Conservation (phyloP, 2,888 invertebrate genomes). For the Megaustenia siamemsis region DNA sequence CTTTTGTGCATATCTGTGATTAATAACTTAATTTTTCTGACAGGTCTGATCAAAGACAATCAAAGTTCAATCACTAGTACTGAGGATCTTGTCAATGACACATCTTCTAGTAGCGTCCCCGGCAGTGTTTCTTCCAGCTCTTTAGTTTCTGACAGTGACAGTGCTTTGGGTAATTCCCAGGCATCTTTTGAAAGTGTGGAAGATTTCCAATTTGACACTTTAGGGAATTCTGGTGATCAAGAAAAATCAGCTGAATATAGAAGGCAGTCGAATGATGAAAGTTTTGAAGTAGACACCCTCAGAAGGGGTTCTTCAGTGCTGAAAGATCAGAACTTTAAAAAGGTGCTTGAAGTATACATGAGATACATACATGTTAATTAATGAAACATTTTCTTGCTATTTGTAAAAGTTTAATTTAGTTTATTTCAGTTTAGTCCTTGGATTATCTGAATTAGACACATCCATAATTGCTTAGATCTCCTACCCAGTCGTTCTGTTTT, state of each 20-base stretch:
- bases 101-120: constrained; percentile 1
- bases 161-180: constrained; percentile 28
- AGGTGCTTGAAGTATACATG: constrained; percentile 50
- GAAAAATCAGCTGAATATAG: not conserved
- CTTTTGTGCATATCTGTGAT: too few relatives aligned
- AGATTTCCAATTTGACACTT: too few relatives aligned
- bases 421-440: too few relatives aligned
- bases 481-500: too few relatives aligned
- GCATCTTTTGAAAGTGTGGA: not conserved
- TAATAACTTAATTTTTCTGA: not conserved
- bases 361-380: too few relatives aligned
- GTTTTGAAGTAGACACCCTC: constrained; percentile 23
- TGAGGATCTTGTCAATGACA: constrained; percentile 66
- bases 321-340: constrained; percentile 62
- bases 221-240: constrained; percentile 17
- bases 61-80: constrained; percentile 74
- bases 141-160: not conserved
- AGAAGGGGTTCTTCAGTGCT: constrained; percentile 56
- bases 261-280: not conserved
- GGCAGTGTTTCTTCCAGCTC: constrained; percentile 26
- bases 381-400: too few relatives aligned
- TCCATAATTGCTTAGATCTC: too few relatives aligned
- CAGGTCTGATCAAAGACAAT: constrained; percentile 62
- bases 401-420: too few relatives aligned
- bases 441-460: too few relatives aligned